A percentile compares a stretch with the other conserved stretches of the same genome.
Evolutionary conservation across 2,888 invertebrate genomes (phyloP).

Genomic region (Xanthorhoe designata): DNA sequence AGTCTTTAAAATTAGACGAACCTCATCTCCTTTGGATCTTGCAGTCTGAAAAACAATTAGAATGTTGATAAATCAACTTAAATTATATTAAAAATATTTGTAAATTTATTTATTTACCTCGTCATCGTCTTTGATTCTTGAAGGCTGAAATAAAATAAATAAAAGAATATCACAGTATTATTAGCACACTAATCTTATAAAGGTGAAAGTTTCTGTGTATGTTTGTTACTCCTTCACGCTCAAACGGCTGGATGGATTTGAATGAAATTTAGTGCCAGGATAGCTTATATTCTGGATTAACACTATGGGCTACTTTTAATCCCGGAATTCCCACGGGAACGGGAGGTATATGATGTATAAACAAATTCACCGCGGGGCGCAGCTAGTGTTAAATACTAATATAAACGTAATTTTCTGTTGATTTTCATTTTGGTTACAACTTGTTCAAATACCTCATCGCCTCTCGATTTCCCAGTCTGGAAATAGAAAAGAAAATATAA

Average conservation of each 20-base stretch:
- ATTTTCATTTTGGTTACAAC: background rate
- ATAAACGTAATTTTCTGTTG: background rate
- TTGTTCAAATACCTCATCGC: constrained; percentile 60
- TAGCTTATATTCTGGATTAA: too few relatives aligned
- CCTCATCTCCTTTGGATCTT: constrained; percentile 56
- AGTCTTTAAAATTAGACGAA: constrained; percentile 24
- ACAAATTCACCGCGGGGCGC: too few relatives aligned
- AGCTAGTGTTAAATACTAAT: too few relatives aligned
- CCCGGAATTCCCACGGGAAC: too few relatives aligned
- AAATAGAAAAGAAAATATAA: constrained; percentile 33
- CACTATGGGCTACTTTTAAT: too few relatives aligned
- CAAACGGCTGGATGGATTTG: too few relatives aligned
- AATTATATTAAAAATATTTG: background rate
- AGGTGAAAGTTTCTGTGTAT: too few relatives aligned
- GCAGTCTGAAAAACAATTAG: constrained; percentile 56
- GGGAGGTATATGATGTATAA: too few relatives aligned
- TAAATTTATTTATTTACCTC: constrained; percentile 32
- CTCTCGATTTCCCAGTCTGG: constrained; percentile 71
- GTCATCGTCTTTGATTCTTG: constrained; percentile 50
- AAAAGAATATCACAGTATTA: too few relatives aligned
- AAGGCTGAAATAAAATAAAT: constrained; percentile 47
- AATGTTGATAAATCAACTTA: background rate
- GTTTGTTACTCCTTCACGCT: too few relatives aligned
- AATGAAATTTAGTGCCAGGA: too few relatives aligned
- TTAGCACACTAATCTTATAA: too few relatives aligned